Conservation (phyloP, 2,797 vertebrate genomes). For the Aotus griseimembra region DNA sequence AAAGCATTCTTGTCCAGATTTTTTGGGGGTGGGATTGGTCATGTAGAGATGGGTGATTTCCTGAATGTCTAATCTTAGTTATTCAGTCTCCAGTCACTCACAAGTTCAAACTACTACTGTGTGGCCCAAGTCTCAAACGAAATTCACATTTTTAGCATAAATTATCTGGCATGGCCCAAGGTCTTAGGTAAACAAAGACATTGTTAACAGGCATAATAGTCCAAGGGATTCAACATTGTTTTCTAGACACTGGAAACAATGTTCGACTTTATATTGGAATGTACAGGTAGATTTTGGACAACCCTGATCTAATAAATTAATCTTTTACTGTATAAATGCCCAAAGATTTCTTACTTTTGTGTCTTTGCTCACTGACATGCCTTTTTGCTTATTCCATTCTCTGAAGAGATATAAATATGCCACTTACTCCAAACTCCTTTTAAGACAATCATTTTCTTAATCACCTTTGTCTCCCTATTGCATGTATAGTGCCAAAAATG, state of each 20-base stretch:
- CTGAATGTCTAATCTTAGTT: background rate
- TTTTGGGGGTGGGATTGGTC: background rate
- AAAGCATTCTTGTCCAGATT: background rate
- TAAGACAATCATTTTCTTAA: background rate
- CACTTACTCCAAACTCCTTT: background rate
- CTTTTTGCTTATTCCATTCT: background rate
- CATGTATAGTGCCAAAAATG: background rate
- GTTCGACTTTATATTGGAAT: background rate
- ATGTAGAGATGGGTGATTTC: background rate
- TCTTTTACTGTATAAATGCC: background rate
- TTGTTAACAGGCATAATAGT: background rate
- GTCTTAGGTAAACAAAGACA: background rate
- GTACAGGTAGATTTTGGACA: background rate
- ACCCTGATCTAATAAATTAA: background rate
- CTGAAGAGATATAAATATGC: background rate
- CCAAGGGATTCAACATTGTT: background rate
- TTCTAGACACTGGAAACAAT: background rate
- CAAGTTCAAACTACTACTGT: background rate
- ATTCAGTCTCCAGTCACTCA: background rate
- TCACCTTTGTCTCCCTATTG: background rate
- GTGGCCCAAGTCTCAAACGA: background rate
- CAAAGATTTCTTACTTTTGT: background rate
- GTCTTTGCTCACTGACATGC: background rate
- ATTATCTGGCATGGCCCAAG: rapidly evolving
- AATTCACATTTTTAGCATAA: background rate